Evolutionary conservation across 1,140 invertebrate genomes (phyloP).

Genomic region (Tetramorium alpestre): DNA sequence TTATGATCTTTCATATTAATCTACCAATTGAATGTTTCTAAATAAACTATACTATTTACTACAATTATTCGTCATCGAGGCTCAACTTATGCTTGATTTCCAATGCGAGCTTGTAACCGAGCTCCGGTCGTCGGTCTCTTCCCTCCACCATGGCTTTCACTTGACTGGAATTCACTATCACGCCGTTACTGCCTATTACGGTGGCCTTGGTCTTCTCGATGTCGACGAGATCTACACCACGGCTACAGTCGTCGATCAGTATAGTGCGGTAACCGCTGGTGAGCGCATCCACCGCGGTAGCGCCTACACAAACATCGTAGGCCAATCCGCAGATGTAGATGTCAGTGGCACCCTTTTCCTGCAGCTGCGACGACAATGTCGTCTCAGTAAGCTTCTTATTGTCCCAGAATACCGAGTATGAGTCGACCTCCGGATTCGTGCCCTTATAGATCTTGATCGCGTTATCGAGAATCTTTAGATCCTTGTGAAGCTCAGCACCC

Average conservation of each 20-base stretch:
- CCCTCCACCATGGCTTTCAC: conserved; percentile 94
- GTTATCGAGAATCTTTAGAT: conserved; percentile 92
- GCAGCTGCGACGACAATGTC: conserved; percentile 92
- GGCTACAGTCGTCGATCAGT: conserved; percentile 95
- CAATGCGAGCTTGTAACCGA: conserved; percentile 94
- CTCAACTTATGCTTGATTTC: conserved; percentile 88
- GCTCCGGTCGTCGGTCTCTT: conserved; percentile 92
- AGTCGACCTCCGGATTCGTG: conserved; percentile 97
- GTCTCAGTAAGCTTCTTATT: conserved; percentile 97
- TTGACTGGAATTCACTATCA: conserved; percentile 92
- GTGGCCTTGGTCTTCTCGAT: conserved; percentile 93
- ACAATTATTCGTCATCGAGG: conserved; percentile 42
- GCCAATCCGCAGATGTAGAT: conserved; percentile 98
- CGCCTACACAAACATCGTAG: conserved; percentile 98
- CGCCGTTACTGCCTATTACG: conserved; percentile 90
- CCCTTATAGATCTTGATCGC: conserved; percentile 97
- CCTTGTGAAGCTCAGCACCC: conserved; percentile 97
- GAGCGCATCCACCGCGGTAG: conserved; percentile 94
- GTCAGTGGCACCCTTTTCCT: conserved; percentile 93
- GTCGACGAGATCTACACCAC: conserved; percentile 94
- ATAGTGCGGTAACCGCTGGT: conserved; percentile 96
- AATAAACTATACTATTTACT: conserved; percentile 4
- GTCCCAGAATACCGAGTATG: conserved; percentile 99
- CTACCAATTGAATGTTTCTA: background rate
- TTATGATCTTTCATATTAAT: conserved; percentile 27